A percentile compares a stretch with the other conserved stretches of the same genome.
Conservation (phyloP, 2,797 vertebrate species). For the Bucorvus abyssinicus region DNA sequence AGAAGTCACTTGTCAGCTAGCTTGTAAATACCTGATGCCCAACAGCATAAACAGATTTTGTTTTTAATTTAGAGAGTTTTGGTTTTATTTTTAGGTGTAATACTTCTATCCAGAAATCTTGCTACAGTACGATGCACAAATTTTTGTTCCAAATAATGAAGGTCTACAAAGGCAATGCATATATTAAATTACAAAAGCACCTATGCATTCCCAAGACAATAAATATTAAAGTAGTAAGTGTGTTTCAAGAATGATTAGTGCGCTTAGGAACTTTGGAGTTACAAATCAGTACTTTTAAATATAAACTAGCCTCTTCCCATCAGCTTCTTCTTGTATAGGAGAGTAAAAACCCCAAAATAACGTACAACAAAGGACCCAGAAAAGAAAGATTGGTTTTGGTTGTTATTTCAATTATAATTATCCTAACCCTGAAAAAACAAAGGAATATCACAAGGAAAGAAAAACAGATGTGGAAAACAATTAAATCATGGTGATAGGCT, state of each 20-base stretch:
- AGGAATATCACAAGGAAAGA: slow-evolving; percentile 30
- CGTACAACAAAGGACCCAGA: slow-evolving; percentile 25
- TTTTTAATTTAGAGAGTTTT: not conserved
- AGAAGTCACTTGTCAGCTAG: not conserved
- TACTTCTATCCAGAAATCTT: not conserved
- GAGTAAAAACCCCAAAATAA: not conserved
- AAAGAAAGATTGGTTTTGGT: slow-evolving; percentile 46
- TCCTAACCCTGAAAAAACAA: slow-evolving; percentile 6
- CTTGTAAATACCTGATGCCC: not conserved
- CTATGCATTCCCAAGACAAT: not conserved
- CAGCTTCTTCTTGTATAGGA: not conserved
- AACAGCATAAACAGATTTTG: not conserved
- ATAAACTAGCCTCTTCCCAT: not conserved
- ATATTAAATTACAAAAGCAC: not conserved
- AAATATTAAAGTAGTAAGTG: not conserved
- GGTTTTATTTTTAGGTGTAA: not conserved
- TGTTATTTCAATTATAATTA: slow-evolving; percentile 58
- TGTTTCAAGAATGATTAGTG: not conserved
- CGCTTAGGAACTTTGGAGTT: not conserved
- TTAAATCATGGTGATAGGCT: slow-evolving; percentile 32
- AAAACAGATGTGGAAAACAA: slow-evolving; percentile 23
- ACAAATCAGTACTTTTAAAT: not conserved
- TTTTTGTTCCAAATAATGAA: not conserved
- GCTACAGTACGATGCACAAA: not conserved
- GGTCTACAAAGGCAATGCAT: not conserved